Base-by-base conservation (phyloP, 2,113 vertebrate genomes). In the Chitala chitala region DNA sequence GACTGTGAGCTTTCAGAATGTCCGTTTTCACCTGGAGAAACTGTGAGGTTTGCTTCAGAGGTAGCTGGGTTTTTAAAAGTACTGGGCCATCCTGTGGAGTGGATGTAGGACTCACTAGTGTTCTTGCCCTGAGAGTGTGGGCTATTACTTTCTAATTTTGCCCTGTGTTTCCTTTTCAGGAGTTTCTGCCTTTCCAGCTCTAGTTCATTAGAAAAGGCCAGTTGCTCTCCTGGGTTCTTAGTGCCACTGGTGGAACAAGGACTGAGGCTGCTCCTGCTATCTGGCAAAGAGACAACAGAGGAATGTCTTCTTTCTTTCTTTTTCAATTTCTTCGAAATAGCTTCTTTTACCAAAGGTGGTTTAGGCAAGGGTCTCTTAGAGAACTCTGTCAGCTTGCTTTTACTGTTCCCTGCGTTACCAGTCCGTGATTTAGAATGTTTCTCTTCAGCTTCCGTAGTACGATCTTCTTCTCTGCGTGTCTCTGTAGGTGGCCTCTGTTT, bases 11-110 rank as follows among this genome's bases (percentile, higher is more conserved):
- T 74, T 53, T 64, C 22, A 31, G 29, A 2, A 63, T 17, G 26
- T 2, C 22, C 26, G 7, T 7, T 9, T 6, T 44, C 48, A 22
- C 64, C 0, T 38, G 29, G 31, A 7, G 36, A 2, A 48, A 63
- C 5, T 31, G 36, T 50, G 51, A 73, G 79, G 54, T 26, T 64
- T 7, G 51, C 73, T 20, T 65, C 72, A 65, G 75, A 80, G 72
- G 73, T 44, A 69, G 69, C 22, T 5, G 36, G 54, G 17, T 74
- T 77, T 40, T 63, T 17, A 61, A 74, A 69, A 50, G 68, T 40
- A 69, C 29, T 75, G 53, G 71, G 71, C 29, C 29, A 48, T 17
- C 77, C 31, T 50, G 24, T 31, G n/a, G 63, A 5, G 55, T 69
- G 10, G 29, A 4, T 36, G 33, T 10, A 56, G 61, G 33, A 46